phyloP scores from a whole-genome alignment of 2,888 invertebrate genomes.

The Strigamia maritima region DNA sequence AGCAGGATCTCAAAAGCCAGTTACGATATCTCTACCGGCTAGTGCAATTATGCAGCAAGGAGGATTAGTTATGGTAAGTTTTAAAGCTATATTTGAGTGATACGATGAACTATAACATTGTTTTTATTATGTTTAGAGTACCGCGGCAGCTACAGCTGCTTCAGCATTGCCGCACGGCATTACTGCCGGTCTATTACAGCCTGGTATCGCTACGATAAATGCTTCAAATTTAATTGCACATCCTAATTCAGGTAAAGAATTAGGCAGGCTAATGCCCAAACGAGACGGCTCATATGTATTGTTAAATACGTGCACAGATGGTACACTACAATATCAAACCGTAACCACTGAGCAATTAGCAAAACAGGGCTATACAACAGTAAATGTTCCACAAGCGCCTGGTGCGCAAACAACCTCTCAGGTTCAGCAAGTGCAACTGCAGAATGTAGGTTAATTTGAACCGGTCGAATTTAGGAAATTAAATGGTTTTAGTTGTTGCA shows the following conservation, averaged over 20 bases:
- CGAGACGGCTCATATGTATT: neutral
- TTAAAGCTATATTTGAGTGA: neutral
- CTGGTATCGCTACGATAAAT: constrained; percentile 36
- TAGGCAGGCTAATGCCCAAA: neutral
- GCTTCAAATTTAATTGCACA: constrained; percentile 40
- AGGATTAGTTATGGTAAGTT: constrained; percentile 42
- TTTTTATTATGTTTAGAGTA: constrained; percentile 56
- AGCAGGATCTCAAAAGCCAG: constrained; percentile 39
- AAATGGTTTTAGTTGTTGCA: neutral
- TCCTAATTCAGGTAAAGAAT: constrained; percentile 39
- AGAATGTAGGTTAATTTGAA: neutral
- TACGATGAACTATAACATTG: neutral
- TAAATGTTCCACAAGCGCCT: constrained; percentile 39
- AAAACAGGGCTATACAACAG: constrained; percentile 41
- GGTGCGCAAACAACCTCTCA: constrained; percentile 25
- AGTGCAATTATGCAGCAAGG: constrained; percentile 42
- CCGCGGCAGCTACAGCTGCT: constrained; percentile 83
- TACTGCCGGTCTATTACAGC: constrained; percentile 79
- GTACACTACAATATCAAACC: constrained; percentile 41
- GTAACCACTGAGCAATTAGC: constrained; percentile 42
- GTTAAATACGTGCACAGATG: constrained; percentile 37
- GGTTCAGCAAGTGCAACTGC: constrained; percentile 37
- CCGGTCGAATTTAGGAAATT: neutral
- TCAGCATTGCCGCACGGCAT: constrained; percentile 78
- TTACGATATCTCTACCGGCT: constrained; percentile 41